Base-by-base conservation (phyloP, 2,888 invertebrate species). In the Pollenia amentaria region DNA sequence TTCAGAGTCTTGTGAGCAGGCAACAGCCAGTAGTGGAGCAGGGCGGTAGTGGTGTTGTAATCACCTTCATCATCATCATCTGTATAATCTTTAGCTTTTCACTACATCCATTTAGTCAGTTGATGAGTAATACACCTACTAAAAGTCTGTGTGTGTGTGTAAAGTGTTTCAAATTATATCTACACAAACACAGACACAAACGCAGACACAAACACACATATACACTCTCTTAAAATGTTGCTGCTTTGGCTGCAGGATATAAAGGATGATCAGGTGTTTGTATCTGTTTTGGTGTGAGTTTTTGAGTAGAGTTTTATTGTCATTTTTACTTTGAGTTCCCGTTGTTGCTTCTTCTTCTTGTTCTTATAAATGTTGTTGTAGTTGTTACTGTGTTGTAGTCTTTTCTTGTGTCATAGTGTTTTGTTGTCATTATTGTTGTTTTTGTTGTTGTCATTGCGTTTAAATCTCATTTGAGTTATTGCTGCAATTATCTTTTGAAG, bases 401-500 rank as follows among this genome's bases (percentile, higher is more conserved):
- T 67, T 67, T 29, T 21, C 64, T 73, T 75, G 44, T 60, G 42
- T 38, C 73, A 76, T 57, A 87, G 55, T 84, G 53, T 60, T 72
- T 53, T 40, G 29, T 57, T 6, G 10, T 57, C n/a, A 65, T 81
- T 16, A 40, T 70, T 77, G 67, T 67, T 76, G 67, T 81, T 82
- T 72, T 53, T 78, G 75, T 55, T 78, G 81, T 85, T 84, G 82
- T 85, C 88, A 86, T 89, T 89, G 89, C 88, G 86, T 88, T 88
- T 88, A 91, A 92, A 92, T 92, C 92, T 92, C 91, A 91, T 92
- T 92, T 92, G 92, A 92, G 91, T 92, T 92, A 92, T 92, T 92
- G 90, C 92, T 89, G 91, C 91, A 92, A 92, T 92, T 92, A 92
- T 91, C 91, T 91, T 90, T 90, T 87, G 78, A 87, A 83, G 83